Evolutionary conservation across 2,113 vertebrate species (phyloP), one percentile per base, ranked within the genome.

Genomic region (Otis tarda): DNA sequence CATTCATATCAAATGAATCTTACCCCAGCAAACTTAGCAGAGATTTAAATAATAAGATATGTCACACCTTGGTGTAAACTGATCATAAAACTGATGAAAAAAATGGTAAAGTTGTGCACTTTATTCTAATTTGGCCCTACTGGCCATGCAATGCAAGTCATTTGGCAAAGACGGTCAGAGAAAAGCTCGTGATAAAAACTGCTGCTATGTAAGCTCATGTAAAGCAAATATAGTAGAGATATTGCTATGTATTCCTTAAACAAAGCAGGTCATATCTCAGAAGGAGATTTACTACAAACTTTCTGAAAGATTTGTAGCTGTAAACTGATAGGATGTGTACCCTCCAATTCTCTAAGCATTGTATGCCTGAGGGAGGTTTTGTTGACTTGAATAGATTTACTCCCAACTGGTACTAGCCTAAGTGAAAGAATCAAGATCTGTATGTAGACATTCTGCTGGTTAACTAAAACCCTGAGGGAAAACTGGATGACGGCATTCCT

Each of bases 391-490:
- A 87, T 60, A 81, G 68, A 65, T 96, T 96, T 94, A 87, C 56
- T 91, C 67, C 61, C 71, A 73, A 4, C 64, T 87, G 83, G 64
- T 87, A 95, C 52, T 76, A 88, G 65, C 74, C 30, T 70, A 70
- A 87, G 85, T 70, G 69, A 90, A 94, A 81, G 65, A 90, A 92
- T 84, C 77, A 83, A 84, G 39, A 80, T 81, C 81, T 78, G n/a
- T 37, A 33, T 41, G 68, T 41, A 95, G 82, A 75, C 49, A 63
- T 91, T 89, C 61, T 91, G 45, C 77, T 80, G 56, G 73, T 88
- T 93, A 90, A 86, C 86, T 64, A 35, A 87, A 96, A 95, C 87
- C 74, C 81, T 90, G 39, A 88, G 85, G 79, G 41, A 83, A 95
- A 94, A 95, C 16, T 79, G 23, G 13, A 50, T 90, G 59, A 94